These are phyloP conservation scores for Papilio machaon DNA, from an alignment of 1,140 invertebrate genomes.

Conservation along the genomic window DNA sequence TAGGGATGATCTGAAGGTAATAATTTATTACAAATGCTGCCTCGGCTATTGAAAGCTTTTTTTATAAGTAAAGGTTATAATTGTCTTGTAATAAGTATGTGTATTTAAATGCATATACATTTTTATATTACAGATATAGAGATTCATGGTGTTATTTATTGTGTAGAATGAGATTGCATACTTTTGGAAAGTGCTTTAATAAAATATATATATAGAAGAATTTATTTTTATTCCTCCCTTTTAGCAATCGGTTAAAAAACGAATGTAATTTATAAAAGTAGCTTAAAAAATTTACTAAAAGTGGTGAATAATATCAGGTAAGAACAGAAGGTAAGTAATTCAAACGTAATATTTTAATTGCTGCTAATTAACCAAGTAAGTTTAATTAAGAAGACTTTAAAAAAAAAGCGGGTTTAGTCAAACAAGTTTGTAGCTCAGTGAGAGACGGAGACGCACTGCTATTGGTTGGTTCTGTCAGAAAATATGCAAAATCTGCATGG, in stretches of 20 bases:
- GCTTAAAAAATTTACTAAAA: too few relatives aligned
- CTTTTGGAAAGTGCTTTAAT: constrained; percentile 30
- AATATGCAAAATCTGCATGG: too few relatives aligned
- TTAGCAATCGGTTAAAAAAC: not conserved
- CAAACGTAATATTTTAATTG: not conserved
- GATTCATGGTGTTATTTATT: constrained; percentile 32
- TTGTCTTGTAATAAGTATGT: not conserved
- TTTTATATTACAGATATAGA: constrained; percentile 17
- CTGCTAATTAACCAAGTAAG: not conserved
- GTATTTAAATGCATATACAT: constrained; percentile 27
- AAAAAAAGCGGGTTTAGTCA: too few relatives aligned
- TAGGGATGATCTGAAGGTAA: not conserved
- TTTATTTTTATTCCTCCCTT: not conserved
- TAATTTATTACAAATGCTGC: constrained; percentile 20
- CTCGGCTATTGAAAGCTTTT: not conserved
- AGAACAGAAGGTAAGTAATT: too few relatives aligned
- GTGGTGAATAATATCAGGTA: not conserved
- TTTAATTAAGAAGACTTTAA: too few relatives aligned
- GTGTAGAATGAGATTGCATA: constrained; percentile 30
- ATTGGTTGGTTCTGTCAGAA: too few relatives aligned
- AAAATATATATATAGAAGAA: not conserved
- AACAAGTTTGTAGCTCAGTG: too few relatives aligned
- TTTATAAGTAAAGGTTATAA: not conserved
- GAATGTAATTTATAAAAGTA: too few relatives aligned
- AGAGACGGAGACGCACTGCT: too few relatives aligned